Evolutionary conservation across 2,797 vertebrate genomes (phyloP).

Genomic region (Hylomyscus alleni): DNA sequence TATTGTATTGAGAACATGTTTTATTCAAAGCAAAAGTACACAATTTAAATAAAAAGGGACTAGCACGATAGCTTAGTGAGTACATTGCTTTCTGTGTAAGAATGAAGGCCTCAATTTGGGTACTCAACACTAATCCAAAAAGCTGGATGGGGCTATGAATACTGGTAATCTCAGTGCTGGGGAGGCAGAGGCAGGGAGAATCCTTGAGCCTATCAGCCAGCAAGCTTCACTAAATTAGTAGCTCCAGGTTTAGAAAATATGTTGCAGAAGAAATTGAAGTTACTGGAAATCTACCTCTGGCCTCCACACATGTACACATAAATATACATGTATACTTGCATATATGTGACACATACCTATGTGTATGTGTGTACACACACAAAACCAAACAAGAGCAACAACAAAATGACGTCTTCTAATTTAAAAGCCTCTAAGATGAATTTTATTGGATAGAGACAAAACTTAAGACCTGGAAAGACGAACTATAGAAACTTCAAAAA

Average conservation of each 20-base stretch:
- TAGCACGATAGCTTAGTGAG: neutral
- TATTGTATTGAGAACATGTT: neutral
- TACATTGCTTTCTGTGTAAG: too few relatives aligned
- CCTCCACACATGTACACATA: neutral
- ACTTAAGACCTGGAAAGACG: constrained; percentile 4
- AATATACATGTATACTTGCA: neutral
- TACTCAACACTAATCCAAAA: neutral
- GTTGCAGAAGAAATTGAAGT: neutral
- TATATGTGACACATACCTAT: neutral
- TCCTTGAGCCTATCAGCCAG: neutral
- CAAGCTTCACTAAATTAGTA: neutral
- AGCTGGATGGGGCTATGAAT: neutral
- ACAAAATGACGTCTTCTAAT: neutral
- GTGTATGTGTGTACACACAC: neutral
- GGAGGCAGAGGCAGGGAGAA: neutral
- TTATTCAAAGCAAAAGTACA: constrained; percentile 32
- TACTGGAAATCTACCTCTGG: neutral
- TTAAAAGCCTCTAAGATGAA: neutral
- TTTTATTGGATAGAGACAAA: neutral
- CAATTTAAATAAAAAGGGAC: neutral
- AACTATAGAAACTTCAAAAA: neutral
- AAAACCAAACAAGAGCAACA: neutral
- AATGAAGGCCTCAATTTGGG: too few relatives aligned
- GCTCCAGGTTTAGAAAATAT: neutral
- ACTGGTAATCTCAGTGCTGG: neutral